phyloP scores from a whole-genome alignment of 2,888 invertebrate species.

The Drosophila vallismaia region DNA sequence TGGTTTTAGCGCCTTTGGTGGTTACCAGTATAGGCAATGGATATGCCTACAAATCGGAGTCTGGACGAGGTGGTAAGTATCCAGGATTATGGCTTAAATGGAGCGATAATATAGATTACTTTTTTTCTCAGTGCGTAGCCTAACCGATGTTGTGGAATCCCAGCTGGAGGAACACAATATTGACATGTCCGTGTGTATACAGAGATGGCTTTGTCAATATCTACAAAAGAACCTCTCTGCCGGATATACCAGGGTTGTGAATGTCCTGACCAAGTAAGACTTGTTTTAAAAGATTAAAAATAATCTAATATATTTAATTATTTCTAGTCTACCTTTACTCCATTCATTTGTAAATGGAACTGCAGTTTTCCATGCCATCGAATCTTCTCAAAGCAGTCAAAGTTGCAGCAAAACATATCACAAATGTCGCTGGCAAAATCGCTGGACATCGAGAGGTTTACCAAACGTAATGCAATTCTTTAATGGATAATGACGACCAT shows the following conservation, averaged over 20 bases:
- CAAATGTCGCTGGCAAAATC: constrained; percentile 83
- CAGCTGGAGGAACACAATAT: constrained; percentile 86
- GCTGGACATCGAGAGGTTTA: constrained; percentile 40
- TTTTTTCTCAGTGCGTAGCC: constrained; percentile 59
- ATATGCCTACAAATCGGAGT: constrained; percentile 16
- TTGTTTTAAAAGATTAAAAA: not conserved
- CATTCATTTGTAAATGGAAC: constrained; percentile 84
- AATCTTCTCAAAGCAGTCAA: constrained; percentile 82
- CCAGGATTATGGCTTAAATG: not conserved
- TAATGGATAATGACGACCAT: constrained; percentile 27
- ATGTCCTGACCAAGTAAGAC: constrained; percentile 84
- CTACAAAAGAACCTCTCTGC: constrained; percentile 83
- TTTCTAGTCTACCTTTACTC: constrained; percentile 81
- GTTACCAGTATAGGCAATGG: constrained; percentile 40
- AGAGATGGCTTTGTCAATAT: constrained; percentile 86
- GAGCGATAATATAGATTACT: not conserved
- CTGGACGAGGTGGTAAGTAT: constrained; percentile 16
- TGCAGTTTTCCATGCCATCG: constrained; percentile 85
- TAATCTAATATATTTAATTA: not conserved
- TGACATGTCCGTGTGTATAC: constrained; percentile 87
- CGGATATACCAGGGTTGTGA: constrained; percentile 84
- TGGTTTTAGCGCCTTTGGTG: constrained; percentile 59
- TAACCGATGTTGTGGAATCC: constrained; percentile 84
- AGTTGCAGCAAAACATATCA: constrained; percentile 84
- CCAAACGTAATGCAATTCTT: constrained; percentile 45